Evolutionary conservation across 1,140 invertebrate genomes (phyloP), one percentile per base, ranked within the genome.

Genomic region (Hypothenemus hampei): DNA sequence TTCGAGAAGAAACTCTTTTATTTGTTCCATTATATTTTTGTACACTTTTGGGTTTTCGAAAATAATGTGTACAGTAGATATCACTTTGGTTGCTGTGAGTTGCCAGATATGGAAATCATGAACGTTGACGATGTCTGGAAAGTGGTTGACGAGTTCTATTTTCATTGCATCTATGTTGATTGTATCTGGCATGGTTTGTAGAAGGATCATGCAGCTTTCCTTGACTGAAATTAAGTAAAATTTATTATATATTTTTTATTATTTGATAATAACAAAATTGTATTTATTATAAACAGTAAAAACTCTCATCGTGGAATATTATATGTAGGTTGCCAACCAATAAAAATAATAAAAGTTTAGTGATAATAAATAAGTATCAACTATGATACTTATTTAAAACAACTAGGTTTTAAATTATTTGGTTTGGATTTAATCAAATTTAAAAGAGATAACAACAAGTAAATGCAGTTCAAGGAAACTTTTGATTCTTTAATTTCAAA

Each of bases 51-150:
- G 78, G 70, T 83, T 79, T 46, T 81, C 70, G 65, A 86, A 86
- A 62, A 85, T 82, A 15, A 87, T 82, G 65, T 87, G 85, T n/a
- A 79, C 82, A 0, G 85, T 86, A 3, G 82, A 82, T 41, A 86
- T 81, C 15, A 84, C 79, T 73, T 85, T 82, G 20, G 78, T 73
- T 8, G 80, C 78, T 0, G 84, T 86, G 26, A 91, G 68, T 58
- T 86, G 81, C 88, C 88, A 91, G 3, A 91, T 80, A 59, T 91
- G 88, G 11, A 91, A 76, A 69, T 91, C 87, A 60, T 91, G 88
- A 10, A 91, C 80, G 60, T 86, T 87, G 0, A 86, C 73, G 33
- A 91, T 84, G 37, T 83, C 82, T 0, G 88, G 87, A 71, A 94
- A 93, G 64, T 81, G 77, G 47, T 75, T 70, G 0, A 83, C 65